Base-by-base conservation (phyloP, 2,888 invertebrate genomes). In the Nasonovia ribisnigri region DNA sequence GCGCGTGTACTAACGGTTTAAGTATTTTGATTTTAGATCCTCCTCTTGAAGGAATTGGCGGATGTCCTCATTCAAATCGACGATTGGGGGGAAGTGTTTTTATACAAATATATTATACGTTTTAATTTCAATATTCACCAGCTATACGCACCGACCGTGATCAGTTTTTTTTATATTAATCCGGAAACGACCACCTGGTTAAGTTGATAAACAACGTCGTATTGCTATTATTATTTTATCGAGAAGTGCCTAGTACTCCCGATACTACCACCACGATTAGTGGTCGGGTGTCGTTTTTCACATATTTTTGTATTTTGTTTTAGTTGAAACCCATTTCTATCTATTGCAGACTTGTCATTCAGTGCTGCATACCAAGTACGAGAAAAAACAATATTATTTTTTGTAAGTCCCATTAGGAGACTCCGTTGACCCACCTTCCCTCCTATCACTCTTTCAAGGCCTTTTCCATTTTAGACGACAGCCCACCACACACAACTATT, bases 221-320 rank as follows among this genome's bases (percentile, higher is more conserved):
- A 20, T 51, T 36, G 90, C 48, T n/a, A 43, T 48, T n/a, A 43
- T 90, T 48, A 24, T 90, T 90, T 67, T 54, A n/a, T 87, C 48
- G 36, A 51, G 6, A 3, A 48, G 10, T 51, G 13, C 0, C 8
- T 48, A 6, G 3, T 51, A 67, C 67, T 13, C 67, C n/a, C 5
- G 67, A n/a, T 67, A 67, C n/a, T 16, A 20, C 67, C 1, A 16
- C 36, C 16, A 6, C 36, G 16, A 36, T 67, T 67, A 6, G n/a
- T 16, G 67, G n/a, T 16, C 6, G 16, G 36, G 2, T n/a, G n/a
- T 67, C 16, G 16, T 36, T 67, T 67, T 67, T 67, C 16, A 16
- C 6, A 36, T 36, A 36, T 36, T n/a, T 67, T 36, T 36, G 16
- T 67, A n/a, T 67, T 67, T 36, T 67, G 0, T 67, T 67, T 67